phyloP scores from a whole-genome alignment of 2,797 vertebrate species.

The Cheirogaleus major region DNA sequence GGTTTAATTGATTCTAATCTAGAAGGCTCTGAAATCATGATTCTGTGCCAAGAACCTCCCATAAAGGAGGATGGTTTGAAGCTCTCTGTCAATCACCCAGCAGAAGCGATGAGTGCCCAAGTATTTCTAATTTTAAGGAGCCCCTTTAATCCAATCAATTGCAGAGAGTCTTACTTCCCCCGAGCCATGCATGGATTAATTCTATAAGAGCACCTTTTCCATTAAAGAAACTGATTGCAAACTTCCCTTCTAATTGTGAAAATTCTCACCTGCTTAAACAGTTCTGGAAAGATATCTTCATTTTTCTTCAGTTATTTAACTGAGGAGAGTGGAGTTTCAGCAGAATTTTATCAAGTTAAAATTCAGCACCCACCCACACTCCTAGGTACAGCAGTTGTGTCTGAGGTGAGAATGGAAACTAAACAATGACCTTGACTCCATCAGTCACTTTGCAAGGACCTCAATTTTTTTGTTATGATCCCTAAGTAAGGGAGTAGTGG shows the following conservation, averaged over 20 bases:
- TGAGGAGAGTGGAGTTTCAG: background rate
- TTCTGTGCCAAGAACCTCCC: constrained; percentile 53
- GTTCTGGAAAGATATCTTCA: constrained; percentile 32
- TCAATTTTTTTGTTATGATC: background rate
- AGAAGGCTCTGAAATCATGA: constrained; percentile 1
- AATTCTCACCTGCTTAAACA: constrained; percentile 52
- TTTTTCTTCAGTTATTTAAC: constrained; percentile 38
- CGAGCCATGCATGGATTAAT: constrained; percentile 56
- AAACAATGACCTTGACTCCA: background rate
- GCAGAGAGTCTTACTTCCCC: constrained; percentile 25
- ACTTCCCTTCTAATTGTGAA: constrained; percentile 66
- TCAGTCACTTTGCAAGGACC: background rate
- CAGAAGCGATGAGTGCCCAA: background rate
- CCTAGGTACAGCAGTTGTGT: background rate
- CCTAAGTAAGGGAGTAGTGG: background rate
- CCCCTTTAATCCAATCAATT: constrained; percentile 64
- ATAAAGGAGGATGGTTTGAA: constrained; percentile 43
- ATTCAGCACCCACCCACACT: background rate
- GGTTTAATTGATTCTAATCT: constrained; percentile 50
- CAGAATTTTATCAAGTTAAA: constrained; percentile 20
- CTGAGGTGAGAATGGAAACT: background rate
- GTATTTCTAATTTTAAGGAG: constrained; percentile 69
- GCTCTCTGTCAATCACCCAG: constrained; percentile 65
- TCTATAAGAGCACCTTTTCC: constrained; percentile 61
- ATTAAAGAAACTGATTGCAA: constrained; percentile 69